Evolutionary conservation across 2,797 vertebrate species (phyloP).

Genomic region (Bucorvus abyssinicus): DNA sequence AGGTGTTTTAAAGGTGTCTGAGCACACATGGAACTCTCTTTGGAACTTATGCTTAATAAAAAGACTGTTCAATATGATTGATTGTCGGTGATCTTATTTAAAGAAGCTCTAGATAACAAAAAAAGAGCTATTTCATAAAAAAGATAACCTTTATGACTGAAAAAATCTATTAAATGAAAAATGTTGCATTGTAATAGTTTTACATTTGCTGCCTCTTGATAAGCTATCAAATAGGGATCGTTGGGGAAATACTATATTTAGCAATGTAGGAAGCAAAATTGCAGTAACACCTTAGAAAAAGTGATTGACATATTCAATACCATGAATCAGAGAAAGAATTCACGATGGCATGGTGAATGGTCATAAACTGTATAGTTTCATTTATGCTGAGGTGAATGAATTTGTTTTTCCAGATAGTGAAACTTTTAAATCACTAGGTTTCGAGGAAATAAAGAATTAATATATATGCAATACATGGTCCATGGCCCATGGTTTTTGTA

Average conservation of each 20-base stretch:
- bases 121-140: neutral
- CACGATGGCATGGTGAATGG: neutral
- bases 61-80: constrained; percentile 20
- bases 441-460: neutral
- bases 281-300: neutral
- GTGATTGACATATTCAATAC: neutral
- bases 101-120: constrained; percentile 21
- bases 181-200: neutral
- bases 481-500: neutral
- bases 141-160: neutral
- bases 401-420: neutral
- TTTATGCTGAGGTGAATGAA: neutral
- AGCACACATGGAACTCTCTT: constrained; percentile 11
- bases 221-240: neutral
- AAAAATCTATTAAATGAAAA: constrained; percentile 22
- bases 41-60: constrained; percentile 35
- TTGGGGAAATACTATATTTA: neutral
- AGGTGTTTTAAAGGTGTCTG: constrained; percentile 10
- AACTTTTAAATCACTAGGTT: neutral
- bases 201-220: neutral
- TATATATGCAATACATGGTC: neutral
- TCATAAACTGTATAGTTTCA: neutral
- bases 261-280: neutral
- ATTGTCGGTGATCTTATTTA: neutral
- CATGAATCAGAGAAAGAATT: neutral